Conservation (phyloP, 2,888 invertebrate species). For the Glyphotaelius pellucidus region DNA sequence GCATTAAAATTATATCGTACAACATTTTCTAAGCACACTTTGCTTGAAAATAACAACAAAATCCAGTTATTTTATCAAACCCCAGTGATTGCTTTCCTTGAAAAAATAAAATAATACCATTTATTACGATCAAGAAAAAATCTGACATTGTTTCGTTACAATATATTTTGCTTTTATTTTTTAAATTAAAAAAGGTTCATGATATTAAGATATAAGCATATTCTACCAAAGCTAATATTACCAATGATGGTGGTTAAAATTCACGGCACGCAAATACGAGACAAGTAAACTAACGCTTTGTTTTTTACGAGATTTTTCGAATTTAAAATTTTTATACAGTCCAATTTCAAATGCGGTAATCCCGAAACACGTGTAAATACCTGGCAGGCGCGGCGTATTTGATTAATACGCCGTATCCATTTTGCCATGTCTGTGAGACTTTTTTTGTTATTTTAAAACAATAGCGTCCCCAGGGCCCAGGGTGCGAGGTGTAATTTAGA, state of each 20-base stretch:
- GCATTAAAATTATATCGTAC: too few relatives aligned
- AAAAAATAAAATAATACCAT: not conserved
- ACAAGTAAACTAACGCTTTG: not conserved
- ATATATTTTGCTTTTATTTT: not conserved
- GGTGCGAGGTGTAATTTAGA: constrained; percentile 18
- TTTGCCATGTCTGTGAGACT: constrained; percentile 1
- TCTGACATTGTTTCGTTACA: not conserved
- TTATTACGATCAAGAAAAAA: not conserved
- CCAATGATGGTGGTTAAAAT: constrained; percentile 6
- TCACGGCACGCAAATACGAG: constrained; percentile 12
- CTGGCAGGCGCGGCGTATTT: not conserved
- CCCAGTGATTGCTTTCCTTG: not conserved
- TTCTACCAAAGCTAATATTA: not conserved
- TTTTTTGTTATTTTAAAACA: not conserved
- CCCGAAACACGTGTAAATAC: constrained; percentile 43
- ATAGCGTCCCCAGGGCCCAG: constrained; percentile 10
- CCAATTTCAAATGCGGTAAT: constrained; percentile 35
- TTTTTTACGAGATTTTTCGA: not conserved
- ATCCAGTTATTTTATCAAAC: not conserved
- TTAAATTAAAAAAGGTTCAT: not conserved
- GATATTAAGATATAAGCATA: not conserved
- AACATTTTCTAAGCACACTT: too few relatives aligned
- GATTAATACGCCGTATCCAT: constrained; percentile 19
- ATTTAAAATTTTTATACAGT: constrained; percentile 2
- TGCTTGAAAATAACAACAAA: too few relatives aligned